Evolutionary conservation across 2,888 invertebrate genomes (phyloP).

Genomic region (Heliconius cydno): DNA sequence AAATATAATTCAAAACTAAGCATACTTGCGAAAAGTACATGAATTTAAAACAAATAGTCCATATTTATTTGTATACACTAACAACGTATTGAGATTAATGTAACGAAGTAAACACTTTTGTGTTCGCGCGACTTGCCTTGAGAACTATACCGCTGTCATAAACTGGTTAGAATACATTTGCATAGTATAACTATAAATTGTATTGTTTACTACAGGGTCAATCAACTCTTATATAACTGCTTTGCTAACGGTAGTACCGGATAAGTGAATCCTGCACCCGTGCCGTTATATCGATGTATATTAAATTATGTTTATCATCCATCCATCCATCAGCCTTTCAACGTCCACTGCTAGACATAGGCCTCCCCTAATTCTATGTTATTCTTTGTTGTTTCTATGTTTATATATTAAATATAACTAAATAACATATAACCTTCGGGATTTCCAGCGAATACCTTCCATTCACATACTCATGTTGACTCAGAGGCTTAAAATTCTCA

Average conservation of each 20-base stretch:
- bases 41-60: too few relatives aligned
- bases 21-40: too few relatives aligned
- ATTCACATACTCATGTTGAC: not conserved
- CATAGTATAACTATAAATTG: constrained; percentile 32
- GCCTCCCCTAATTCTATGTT: too few relatives aligned
- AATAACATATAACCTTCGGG: not conserved
- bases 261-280: constrained; percentile 48
- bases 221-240: constrained; percentile 47
- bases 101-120: not conserved
- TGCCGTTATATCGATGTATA: constrained; percentile 45
- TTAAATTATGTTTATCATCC: not conserved
- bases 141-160: constrained; percentile 15
- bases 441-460: not conserved
- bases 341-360: too few relatives aligned
- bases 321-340: too few relatives aligned
- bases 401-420: not conserved
- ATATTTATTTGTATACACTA: not conserved
- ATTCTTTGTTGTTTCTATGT: too few relatives aligned
- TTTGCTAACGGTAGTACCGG: constrained; percentile 43
- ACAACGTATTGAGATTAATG: not conserved
- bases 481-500: not conserved
- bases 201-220: constrained; percentile 46
- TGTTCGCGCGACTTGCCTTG: not conserved
- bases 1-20: too few relatives aligned
- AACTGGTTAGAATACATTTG: constrained; percentile 34